phyloP scores from a whole-genome alignment of 2,888 invertebrate species.

The Lamproptera curius region DNA sequence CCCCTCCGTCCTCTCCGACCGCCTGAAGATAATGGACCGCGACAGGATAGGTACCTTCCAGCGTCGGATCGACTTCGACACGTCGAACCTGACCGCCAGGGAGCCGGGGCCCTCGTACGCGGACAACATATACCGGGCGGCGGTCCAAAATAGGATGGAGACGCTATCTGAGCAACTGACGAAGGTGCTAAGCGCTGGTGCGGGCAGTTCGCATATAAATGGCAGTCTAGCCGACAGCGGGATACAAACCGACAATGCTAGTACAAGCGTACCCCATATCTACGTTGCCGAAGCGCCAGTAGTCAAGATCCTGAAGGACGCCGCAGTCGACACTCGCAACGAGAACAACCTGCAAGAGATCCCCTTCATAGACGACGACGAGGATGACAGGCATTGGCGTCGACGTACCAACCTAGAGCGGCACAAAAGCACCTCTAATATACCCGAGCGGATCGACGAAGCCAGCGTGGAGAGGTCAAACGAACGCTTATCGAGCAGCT shows the following conservation, averaged over 20 bases:
- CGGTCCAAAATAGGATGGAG: constrained; percentile 61
- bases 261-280: constrained; percentile 68
- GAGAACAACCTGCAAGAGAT: constrained; percentile 70
- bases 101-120: constrained; percentile 60
- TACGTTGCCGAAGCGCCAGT: constrained; percentile 46
- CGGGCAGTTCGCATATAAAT: constrained; percentile 67
- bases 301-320: constrained; percentile 57
- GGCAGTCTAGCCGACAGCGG: constrained; percentile 70
- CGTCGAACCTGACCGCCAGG: constrained; percentile 45
- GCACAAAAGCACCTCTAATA: constrained; percentile 68
- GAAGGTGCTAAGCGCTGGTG: constrained; percentile 64
- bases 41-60: constrained; percentile 53
- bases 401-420: constrained; percentile 52
- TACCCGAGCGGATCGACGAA: constrained; percentile 63
- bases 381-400: constrained; percentile 44
- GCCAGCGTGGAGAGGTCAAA: constrained; percentile 50
- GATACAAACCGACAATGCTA: constrained; percentile 70
- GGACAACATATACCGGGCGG: constrained; percentile 51
- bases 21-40: constrained; percentile 55
- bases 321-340: constrained; percentile 66
- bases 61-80: constrained; percentile 64
- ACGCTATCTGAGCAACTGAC: constrained; percentile 63
- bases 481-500: constrained; percentile 55
- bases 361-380: constrained; percentile 70
- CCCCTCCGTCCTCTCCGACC: constrained; percentile 65